Conservation (phyloP, 2,797 vertebrate species). For the Enteromius paludinosus region DNA sequence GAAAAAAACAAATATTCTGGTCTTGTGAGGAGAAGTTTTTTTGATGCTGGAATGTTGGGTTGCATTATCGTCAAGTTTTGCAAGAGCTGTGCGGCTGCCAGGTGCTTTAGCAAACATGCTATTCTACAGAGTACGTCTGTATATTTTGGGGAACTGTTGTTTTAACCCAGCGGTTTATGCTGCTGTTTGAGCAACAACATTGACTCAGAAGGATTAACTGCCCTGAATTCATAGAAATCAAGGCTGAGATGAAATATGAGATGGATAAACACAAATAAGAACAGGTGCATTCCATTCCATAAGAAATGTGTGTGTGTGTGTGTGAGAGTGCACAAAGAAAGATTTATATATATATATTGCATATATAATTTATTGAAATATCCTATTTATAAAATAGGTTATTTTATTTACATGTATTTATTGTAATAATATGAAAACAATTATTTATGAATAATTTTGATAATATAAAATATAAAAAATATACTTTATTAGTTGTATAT, state of each 20-base stretch:
- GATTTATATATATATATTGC: neutral
- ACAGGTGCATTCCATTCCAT: constrained; percentile 17
- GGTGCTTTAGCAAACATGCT: constrained; percentile 41
- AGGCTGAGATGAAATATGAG: constrained; percentile 13
- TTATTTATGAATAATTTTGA: neutral
- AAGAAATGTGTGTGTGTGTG: neutral
- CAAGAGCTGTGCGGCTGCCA: constrained; percentile 29
- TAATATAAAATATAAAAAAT: neutral
- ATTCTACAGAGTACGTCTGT: constrained; percentile 25
- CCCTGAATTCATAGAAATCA: constrained; percentile 18
- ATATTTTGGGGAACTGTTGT: constrained; percentile 32
- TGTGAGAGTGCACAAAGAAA: neutral
- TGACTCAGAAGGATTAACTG: constrained; percentile 31
- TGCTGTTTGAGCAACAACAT: constrained; percentile 29
- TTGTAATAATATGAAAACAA: neutral
- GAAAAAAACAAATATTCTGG: neutral
- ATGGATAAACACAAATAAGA: constrained; percentile 20
- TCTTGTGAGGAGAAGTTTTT: constrained; percentile 36
- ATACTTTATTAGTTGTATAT: neutral
- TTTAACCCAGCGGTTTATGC: constrained; percentile 25
- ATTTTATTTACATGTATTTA: neutral
- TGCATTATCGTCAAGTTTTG: constrained; percentile 48
- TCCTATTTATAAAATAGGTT: neutral
- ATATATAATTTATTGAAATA: neutral
- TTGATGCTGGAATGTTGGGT: constrained; percentile 43